Percentiles rank a stretch among this genome's conserved stretches.
phyloP scores from a whole-genome alignment of 2,797 vertebrate species.

The Sebastes nivosus region DNA sequence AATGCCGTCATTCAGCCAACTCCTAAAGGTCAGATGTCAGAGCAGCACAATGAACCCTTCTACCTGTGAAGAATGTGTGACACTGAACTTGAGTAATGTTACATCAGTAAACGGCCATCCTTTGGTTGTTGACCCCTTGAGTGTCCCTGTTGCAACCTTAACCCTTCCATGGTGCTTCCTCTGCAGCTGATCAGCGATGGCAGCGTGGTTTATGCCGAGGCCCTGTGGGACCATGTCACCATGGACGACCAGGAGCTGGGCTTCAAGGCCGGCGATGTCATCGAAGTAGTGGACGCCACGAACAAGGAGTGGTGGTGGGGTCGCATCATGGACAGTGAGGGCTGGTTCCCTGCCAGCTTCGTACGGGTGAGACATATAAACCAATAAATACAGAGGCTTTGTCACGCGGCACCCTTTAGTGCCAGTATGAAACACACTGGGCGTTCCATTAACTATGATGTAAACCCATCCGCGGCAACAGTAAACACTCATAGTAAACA shows the following conservation, averaged over 20 bases:
- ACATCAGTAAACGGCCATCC: not conserved
- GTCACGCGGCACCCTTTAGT: no score
- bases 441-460: no score
- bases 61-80: no score
- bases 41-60: not conserved
- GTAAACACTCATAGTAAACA: no score
- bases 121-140: not conserved
- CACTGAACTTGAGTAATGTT: not conserved
- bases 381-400: no score
- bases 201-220: slow-evolving; percentile 94
- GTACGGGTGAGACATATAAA: slow-evolving; percentile 86
- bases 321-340: slow-evolving; percentile 91
- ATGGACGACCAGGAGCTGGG: slow-evolving; percentile 98
- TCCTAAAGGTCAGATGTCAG: not conserved
- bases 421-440: no score
- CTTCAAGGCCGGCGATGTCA: slow-evolving; percentile 95
- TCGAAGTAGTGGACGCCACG: slow-evolving; percentile 96
- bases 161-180: not conserved
- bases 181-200: slow-evolving; percentile 96
- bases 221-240: slow-evolving; percentile 97
- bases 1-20: not conserved
- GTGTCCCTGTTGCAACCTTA: not conserved
- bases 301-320: slow-evolving; percentile 99
- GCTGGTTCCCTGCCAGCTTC: slow-evolving; percentile 97
- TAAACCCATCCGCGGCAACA: no score